Base-by-base conservation (phyloP, 2,113 vertebrate genomes). In the Damaliscus lunatus region DNA sequence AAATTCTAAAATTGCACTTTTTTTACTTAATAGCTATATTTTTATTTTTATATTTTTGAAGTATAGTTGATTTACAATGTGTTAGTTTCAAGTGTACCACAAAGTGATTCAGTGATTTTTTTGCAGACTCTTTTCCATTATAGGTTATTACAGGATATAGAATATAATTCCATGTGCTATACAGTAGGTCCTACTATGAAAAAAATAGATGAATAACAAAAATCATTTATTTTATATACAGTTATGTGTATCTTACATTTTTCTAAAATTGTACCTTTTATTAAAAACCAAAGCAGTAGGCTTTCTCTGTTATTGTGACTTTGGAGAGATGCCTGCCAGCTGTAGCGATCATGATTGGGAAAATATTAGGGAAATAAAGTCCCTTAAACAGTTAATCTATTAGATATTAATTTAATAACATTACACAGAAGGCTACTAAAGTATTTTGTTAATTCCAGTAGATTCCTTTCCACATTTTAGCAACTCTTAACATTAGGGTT, bases 281-380 rank as follows among this genome's bases (percentile, higher is more conserved):
- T 81, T 86, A 94, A 86, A 94, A 97, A 40, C 33, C 48, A 89
- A 96, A 97, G 48, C 21, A 81, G 1, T 92, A 67, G 36, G 4
- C 1, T 90, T 2, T 87, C 10, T 85, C 40, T 90, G 36, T 50
- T 89, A 52, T 86, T 90, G 16, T 74, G 67, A 92, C 15, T 64
- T 57, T 91, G n/a, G 46, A 83, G 31, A 91, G 25, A 33, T 83
- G 7, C 36, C 43, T 40, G 33, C 27, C 25, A 46, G 27, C 27
- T 33, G 13, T 19, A 48, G 31, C 36, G 77, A 40, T 92, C 88
- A 67, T 17, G 11, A 87, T 7, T 46, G 36, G 90, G 48, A 31
- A 96, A 89, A 81, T 43, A 14, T 59, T 92, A 86, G 21, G 36
- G 1, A 89, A 96, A 55, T 85, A 48, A 94, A 62, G 23, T 10